phyloP scores from a whole-genome alignment of 2,113 vertebrate species.

The Siniperca knerii region DNA sequence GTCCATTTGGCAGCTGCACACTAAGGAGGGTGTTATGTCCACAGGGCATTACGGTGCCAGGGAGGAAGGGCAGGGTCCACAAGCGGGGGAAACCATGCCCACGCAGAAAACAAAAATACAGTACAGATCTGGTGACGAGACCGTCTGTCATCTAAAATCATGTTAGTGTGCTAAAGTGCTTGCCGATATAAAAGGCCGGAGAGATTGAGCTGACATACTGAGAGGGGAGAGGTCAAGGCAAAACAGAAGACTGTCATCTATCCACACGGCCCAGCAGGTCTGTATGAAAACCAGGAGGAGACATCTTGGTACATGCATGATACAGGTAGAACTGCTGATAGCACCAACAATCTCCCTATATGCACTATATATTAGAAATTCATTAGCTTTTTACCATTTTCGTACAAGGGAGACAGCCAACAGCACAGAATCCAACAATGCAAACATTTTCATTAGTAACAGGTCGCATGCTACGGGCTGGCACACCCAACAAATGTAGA shows the following conservation, averaged over 20 bases:
- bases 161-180: slow-evolving; percentile 39
- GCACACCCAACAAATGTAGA: neutral
- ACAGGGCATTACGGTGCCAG: slow-evolving; percentile 24
- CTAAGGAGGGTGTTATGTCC: slow-evolving; percentile 45
- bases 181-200: slow-evolving; percentile 13
- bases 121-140: slow-evolving; percentile 22
- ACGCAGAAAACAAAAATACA: neutral
- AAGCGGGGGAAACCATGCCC: neutral
- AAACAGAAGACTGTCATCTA: slow-evolving; percentile 14
- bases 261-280: neutral
- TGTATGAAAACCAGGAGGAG: slow-evolving; percentile 1
- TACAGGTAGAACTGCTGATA: neutral
- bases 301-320: neutral
- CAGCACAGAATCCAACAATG: neutral
- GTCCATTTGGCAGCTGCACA: slow-evolving; percentile 64
- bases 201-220: slow-evolving; percentile 18
- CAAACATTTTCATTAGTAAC: neutral
- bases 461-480: neutral
- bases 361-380: neutral
- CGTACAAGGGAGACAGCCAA: neutral
- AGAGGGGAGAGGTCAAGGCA: slow-evolving; percentile 28
- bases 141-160: slow-evolving; percentile 57
- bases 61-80: slow-evolving; percentile 18
- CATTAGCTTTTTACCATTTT: neutral
- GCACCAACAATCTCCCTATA: neutral